Conservation (phyloP, 2,797 vertebrate species). For the Heteromormyrus szaboi region DNA sequence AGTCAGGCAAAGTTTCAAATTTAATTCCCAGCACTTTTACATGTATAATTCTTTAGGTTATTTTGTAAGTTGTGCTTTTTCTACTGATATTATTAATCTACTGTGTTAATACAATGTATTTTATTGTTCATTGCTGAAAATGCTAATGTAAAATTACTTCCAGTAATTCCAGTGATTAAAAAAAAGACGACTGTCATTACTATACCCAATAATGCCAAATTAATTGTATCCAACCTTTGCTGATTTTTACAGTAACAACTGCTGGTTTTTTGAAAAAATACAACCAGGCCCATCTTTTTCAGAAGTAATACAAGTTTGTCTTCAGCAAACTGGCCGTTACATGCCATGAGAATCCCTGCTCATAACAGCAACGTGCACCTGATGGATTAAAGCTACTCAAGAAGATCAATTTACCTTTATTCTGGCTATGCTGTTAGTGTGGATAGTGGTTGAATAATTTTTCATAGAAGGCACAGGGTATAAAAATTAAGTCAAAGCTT, state of each 20-base stretch:
- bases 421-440: background rate
- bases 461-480: background rate
- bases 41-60: background rate
- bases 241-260: background rate
- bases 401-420: background rate
- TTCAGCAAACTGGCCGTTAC: background rate
- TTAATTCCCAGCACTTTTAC: background rate
- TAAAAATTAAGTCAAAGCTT: background rate
- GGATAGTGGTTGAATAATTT: background rate
- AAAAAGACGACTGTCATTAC: background rate
- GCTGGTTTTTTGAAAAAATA: no score
- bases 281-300: background rate
- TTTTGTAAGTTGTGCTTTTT: background rate
- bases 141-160: background rate
- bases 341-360: background rate
- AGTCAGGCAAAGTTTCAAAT: background rate
- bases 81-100: background rate
- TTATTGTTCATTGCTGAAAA: background rate
- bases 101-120: background rate
- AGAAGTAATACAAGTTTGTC: background rate
- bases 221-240: background rate
- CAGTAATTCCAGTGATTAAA: no score
- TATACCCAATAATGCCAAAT: background rate
- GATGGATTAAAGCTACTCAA: background rate
- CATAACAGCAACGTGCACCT: background rate